phyloP scores from a whole-genome alignment of 1,140 invertebrate genomes.

The Stenopsyche tienmushanensis region DNA sequence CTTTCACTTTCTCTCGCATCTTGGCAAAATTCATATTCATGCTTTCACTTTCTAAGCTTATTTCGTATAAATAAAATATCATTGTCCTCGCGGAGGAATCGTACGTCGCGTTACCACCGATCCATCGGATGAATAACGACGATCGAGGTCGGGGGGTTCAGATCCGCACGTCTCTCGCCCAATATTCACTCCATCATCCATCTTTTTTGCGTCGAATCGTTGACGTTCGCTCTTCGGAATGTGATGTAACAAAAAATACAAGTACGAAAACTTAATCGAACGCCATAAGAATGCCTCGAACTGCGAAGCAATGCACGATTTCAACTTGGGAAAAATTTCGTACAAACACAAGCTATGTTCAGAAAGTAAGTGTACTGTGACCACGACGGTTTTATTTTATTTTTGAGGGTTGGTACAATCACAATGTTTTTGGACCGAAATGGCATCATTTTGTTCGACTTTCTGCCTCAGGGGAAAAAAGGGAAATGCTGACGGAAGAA shows the following conservation, averaged over 20 bases:
- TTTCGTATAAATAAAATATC: not conserved
- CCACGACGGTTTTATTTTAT: too few species aligned
- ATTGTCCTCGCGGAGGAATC: not conserved
- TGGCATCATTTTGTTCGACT: too few species aligned
- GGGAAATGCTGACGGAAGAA: too few species aligned
- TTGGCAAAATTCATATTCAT: slow-evolving; percentile 14
- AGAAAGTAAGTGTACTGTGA: too few species aligned
- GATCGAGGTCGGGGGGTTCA: not conserved
- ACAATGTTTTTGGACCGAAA: too few species aligned
- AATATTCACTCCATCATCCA: not conserved
- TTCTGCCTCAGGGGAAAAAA: too few species aligned
- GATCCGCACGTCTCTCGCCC: not conserved
- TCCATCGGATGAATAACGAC: not conserved
- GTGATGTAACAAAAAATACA: not conserved
- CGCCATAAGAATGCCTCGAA: not conserved
- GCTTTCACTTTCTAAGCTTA: slow-evolving; percentile 2
- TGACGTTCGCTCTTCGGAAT: not conserved
- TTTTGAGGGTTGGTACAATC: too few species aligned
- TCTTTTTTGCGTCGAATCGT: not conserved
- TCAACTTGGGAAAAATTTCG: not conserved
- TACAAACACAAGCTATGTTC: too few species aligned
- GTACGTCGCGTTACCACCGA: not conserved
- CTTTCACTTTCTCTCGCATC: slow-evolving; percentile 7
- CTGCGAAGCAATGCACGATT: not conserved
- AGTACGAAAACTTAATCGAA: not conserved